These are phyloP conservation scores for Rhagonycha fulva DNA, from an alignment of 2,888 invertebrate species.

Conservation along the genomic window DNA sequence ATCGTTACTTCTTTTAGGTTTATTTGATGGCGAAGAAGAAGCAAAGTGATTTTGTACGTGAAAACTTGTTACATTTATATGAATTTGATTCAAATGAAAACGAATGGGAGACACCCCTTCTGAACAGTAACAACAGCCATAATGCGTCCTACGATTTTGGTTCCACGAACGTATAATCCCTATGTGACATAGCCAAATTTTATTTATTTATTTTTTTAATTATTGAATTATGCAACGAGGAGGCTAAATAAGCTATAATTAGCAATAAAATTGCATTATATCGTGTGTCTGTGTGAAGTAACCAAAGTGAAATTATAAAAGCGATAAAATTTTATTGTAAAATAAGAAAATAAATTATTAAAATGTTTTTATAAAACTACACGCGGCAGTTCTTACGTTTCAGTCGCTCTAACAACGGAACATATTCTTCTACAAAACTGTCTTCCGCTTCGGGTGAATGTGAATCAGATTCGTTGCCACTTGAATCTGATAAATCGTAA, in stretches of 20 bases:
- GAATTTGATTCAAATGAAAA: conserved; percentile 72
- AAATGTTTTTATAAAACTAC: neutral
- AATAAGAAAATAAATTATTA: neutral
- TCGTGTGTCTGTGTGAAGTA: neutral
- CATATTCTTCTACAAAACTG: conserved; percentile 38
- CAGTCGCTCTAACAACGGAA: conserved; percentile 42
- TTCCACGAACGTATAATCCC: neutral
- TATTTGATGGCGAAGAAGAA: conserved; percentile 59
- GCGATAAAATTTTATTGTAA: neutral
- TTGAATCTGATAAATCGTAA: conserved; percentile 27
- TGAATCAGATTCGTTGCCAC: conserved; percentile 27
- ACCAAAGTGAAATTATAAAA: neutral
- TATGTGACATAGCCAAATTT: neutral
- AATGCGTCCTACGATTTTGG: neutral
- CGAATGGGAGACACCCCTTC: conserved; percentile 66
- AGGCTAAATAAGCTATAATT: neutral
- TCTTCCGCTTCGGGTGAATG: conserved; percentile 8
- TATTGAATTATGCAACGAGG: neutral
- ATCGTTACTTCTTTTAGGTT: conserved; percentile 50
- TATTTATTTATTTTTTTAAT: neutral
- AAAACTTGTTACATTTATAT: conserved; percentile 69
- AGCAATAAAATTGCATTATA: neutral
- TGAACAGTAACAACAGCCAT: conserved; percentile 51
- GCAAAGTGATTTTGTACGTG: conserved; percentile 62
- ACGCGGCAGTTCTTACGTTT: conserved; percentile 32